Base-by-base conservation (phyloP, 92 coral and sea anemone species). In the Umimayanthus chanpuru region DNA sequence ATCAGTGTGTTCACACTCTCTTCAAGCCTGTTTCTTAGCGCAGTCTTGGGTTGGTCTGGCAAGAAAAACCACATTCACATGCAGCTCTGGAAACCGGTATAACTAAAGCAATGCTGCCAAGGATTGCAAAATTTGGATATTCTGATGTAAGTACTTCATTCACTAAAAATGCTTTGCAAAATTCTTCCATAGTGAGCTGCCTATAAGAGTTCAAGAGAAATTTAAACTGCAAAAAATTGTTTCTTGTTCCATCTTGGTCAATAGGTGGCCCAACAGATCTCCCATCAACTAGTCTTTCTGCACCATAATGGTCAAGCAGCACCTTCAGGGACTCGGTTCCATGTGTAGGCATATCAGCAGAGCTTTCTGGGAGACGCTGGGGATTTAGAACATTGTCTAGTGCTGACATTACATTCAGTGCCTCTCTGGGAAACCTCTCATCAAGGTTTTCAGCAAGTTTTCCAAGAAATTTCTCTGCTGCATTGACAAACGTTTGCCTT, bases 321-420 rank as follows among this genome's bases (percentile, higher is more conserved):
- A 49, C 79, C 81, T 85, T 85, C 81, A 85, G 53, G 79, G 82
- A 66, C 77, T 85, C 82, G 9, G 78, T 38, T 85, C 89, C 81
- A 74, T 85, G 89, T 49, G 81, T 67, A 47, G 89, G 82, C 26
- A 85, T 85, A 74, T 73, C 81, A 49, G 73, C 89, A 85, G 81
- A 77, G 47, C 66, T 85, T 50, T 85, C 80, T 72, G 80, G 88
- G 67, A 85, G 88, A 73, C 81, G 66, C 50, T 44, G 88, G 64
- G 88, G 88, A 68, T 85, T 85, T 41, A 75, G 81, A 73, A 53
- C 88, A 85, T 73, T 49, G 80, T 85, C 81, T 56, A 87, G 85
- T 9, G 85, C 89, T 61, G 78, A 73, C 72, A 64, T 25, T 53
- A 87, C 80, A 56, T 87, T 72, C 76, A 85, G 81, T 73, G 80